Base-by-base conservation (phyloP, 2,797 vertebrate species). In the Lepidocolaptes lacrymiger region DNA sequence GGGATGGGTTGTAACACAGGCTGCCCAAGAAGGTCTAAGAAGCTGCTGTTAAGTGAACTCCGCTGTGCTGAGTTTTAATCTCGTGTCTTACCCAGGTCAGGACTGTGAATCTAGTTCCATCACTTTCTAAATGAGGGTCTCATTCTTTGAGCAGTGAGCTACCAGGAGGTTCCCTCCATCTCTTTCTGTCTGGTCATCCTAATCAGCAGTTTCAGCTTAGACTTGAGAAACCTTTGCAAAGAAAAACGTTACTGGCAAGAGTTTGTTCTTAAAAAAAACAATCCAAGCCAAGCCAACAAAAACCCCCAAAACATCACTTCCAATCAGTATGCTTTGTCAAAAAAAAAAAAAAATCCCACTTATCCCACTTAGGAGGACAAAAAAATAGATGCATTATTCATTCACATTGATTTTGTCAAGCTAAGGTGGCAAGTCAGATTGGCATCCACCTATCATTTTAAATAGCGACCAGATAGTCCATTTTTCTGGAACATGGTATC, bases 301-400 rank as follows among this genome's bases (percentile, higher is more conserved):
- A 58, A 17, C 1, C 0, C 0, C 14, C 7, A 16, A 59, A 44
- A 49, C 23, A 64, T 10, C 14, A 39, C 4, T 84, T 69, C 77
- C 22, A 69, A 82, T 34, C 12, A 81, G 27, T 37, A 59, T 12
- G 28, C 10, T 36, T 48, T 4, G 4, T 26, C 12, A 2, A 54
- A 39, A 34, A 24, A 34, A 61, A 14, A 48, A 8, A 37, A 73
- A 48, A 43, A 7, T 15, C 43, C 10, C n/a, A 46, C 9, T 23
- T 36, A 39, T 2, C 17, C 3, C 21, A 43, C 2, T 66, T 44
- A 69, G 18, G 17, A 77, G 7, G 9, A 91, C 8, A 59, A 67
- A 26, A 82, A 82, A 39, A 19, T 19, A 76, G 55, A 62, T 11
- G 48, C 19, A 21, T 54, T 46, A 34, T 55, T 81, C 1, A 6